Evolutionary conservation across 2,888 invertebrate species (phyloP), one percentile per base, ranked within the genome.

Genomic region (Philaethria dido): DNA sequence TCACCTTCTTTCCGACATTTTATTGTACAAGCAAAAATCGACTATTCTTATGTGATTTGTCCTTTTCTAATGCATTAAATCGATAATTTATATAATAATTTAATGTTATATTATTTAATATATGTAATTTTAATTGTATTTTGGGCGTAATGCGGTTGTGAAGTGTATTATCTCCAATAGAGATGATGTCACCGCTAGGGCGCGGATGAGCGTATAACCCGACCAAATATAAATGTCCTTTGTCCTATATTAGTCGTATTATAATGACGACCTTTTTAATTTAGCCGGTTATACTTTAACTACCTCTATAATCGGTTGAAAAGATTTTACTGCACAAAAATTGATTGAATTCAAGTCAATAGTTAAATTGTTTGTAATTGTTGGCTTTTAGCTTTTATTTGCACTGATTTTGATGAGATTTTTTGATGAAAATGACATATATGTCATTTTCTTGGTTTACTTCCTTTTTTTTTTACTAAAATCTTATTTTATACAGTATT

Each of bases 101-200:
- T 64, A 71, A 73, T 70, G 67, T 72, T 74, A 72, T 29, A 57
- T 42, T 20, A 57, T 44, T 47, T 54, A 52, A 4, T 11, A 33
- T 33, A 3, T 4, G 52, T 33, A 33, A 66, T 52, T 63, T 59
- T 44, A 39, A 50, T 44, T 64, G 61, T 68, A 74, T 78, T 77
- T 82, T 84, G 87, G 91, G 90, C 82, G 91, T 89, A 87, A 79
- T 88, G 79, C 73, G 76, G 80, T 83, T 84, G 86, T 87, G 84
- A 87, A 86, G 80, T 73, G 72, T 80, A 81, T 86, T 89, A 89
- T 89, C 88, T 86, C 72, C 80, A 84, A 85, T 83, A 83, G 79
- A 72, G 85, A 81, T 90, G 91, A 89, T 87, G 87, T 90, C 89
- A 89, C 81, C 85, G 75, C 67, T 76, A 80, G 84, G 85, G 84